Conservation (phyloP, 1,140 invertebrate genomes). For the Drosophila littoralis region DNA sequence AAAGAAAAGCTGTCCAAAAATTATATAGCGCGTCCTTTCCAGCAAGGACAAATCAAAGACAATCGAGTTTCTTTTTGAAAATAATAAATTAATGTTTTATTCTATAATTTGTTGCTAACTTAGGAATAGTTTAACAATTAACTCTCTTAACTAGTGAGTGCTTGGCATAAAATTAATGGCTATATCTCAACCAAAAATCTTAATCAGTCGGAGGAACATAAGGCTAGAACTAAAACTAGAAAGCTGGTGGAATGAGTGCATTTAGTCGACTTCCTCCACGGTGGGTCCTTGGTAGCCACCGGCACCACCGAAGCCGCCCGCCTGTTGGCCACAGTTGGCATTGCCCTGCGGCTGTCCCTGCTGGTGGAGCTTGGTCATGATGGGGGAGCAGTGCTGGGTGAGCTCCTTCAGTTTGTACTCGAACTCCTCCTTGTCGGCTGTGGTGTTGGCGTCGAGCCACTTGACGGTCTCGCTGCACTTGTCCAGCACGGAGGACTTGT, state of each 20-base stretch:
- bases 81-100: constrained; percentile 30
- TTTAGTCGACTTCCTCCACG: constrained; percentile 90
- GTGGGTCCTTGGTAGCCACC: constrained; percentile 86
- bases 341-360: constrained; percentile 71
- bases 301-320: constrained; percentile 84
- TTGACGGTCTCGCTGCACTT: constrained; percentile 85
- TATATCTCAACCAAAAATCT: constrained; percentile 13
- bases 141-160: constrained; percentile 56
- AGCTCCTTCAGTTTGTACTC: constrained; percentile 87
- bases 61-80: not conserved
- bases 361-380: constrained; percentile 86
- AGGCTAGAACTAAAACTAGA: not conserved
- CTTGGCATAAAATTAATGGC: not conserved
- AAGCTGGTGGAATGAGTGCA: constrained; percentile 5
- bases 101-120: constrained; percentile 37
- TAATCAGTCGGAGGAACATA: constrained; percentile 26
- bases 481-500: constrained; percentile 87
- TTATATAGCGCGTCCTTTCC: not conserved
- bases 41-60: not conserved
- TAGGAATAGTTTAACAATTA: constrained; percentile 23
- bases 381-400: constrained; percentile 85
- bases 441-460: constrained; percentile 88
- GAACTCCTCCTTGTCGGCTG: constrained; percentile 88
- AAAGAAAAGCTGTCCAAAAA: no score
- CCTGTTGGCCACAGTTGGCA: constrained; percentile 82